phyloP scores from a whole-genome alignment of 2,888 invertebrate genomes.

The Cerastis leucographa region DNA sequence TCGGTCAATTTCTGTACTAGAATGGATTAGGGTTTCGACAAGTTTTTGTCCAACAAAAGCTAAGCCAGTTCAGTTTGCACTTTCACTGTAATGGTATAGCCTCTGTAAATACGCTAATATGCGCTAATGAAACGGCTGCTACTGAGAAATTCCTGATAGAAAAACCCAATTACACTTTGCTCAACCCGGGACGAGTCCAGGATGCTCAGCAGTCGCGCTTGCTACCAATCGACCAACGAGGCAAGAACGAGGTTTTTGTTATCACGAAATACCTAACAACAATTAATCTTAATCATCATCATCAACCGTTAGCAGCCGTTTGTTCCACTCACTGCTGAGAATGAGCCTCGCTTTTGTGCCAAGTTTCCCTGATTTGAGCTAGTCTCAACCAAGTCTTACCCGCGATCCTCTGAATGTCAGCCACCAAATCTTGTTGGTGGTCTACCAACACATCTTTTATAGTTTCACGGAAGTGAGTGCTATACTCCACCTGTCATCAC shows the following conservation, averaged over 20 bases:
- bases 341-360: neutral
- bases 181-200: neutral
- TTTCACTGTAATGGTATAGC: too few species aligned
- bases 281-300: neutral
- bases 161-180: neutral
- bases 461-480: neutral
- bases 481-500: neutral
- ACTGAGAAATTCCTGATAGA: neutral
- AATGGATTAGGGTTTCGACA: too few species aligned
- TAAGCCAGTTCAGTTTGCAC: too few species aligned
- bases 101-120: too few species aligned
- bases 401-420: neutral
- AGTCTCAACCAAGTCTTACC: neutral
- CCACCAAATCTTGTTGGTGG: neutral
- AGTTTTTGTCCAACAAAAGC: too few species aligned
- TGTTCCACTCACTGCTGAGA: neutral
- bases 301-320: neutral
- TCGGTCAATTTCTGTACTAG: too few species aligned
- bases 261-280: neutral
- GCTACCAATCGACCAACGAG: neutral
- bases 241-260: neutral
- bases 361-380: too few species aligned
- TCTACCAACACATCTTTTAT: neutral
- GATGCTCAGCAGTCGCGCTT: neutral
- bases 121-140: too few species aligned